Conservation (phyloP, 1,140 invertebrate species). For the Ceratina calcarata region DNA sequence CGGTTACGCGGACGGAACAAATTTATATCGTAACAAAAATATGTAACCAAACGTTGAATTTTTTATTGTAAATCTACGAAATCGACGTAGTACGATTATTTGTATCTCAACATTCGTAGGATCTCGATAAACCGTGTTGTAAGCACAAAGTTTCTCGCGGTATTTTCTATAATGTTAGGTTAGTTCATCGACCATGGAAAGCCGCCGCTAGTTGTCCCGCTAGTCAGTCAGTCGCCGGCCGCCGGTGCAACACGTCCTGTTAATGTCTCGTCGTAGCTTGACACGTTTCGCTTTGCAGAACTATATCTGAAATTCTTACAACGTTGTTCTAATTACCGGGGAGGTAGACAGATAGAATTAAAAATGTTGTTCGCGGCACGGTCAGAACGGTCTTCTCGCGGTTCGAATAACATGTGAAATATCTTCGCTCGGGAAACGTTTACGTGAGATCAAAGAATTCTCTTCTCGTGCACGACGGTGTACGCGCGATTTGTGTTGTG, state of each 20-base stretch:
- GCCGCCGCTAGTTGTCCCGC: conserved; percentile 60
- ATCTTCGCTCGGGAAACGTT: conserved; percentile 36
- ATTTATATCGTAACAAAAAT: too few relatives aligned
- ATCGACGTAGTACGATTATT: not conserved
- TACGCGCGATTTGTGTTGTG: conserved; percentile 57
- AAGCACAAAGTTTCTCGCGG: not conserved
- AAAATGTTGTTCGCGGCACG: conserved; percentile 24
- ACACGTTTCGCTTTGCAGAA: conserved; percentile 15
- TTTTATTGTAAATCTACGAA: not conserved
- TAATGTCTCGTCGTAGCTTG: not conserved
- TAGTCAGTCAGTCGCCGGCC: conserved; percentile 74
- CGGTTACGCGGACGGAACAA: too few relatives aligned
- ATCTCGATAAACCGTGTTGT: conserved; percentile 10
- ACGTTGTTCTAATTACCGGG: not conserved
- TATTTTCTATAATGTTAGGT: conserved; percentile 27
- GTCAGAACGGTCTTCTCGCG: conserved; percentile 29
- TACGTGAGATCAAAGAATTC: conserved; percentile 34
- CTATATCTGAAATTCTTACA: conserved; percentile 23
- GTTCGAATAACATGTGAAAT: conserved; percentile 29
- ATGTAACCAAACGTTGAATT: not conserved
- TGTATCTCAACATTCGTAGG: not conserved
- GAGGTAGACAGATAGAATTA: not conserved
- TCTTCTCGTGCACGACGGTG: conserved; percentile 31
- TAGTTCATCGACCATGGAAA: conserved; percentile 38
- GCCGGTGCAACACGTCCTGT: conserved; percentile 58